Evolutionary conservation across 2,888 invertebrate genomes (phyloP), one percentile per base, ranked within the genome.

Genomic region (Sialis lutaria): DNA sequence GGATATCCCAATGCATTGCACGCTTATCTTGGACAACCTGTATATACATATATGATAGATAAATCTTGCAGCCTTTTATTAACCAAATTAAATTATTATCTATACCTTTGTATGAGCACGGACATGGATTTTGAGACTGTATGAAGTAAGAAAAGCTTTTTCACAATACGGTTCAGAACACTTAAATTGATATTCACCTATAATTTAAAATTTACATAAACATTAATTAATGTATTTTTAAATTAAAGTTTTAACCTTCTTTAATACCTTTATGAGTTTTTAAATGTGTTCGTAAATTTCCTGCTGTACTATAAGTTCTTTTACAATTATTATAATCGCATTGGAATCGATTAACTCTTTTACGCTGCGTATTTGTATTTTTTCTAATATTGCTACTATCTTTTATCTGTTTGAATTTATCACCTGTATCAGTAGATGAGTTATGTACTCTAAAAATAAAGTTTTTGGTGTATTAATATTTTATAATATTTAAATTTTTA

Each of bases 131-230:
- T 92, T 92, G 53, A 93, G 68, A 68, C 92, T 91, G 68, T 93
- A 93, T 32, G 92, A 92, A 30, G 92, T 93, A 49, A 95, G 73
- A 68, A 95, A 95, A 50, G 89, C 86, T 68, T 93, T 93, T 50
- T 86, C 86, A 67, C 95, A 95, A 54, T 77, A 77, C 51, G 81
- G 77, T 64, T 90, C 84, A 37, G 82, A 75, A 67, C 93, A 95
- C 67, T 87, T 84, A 68, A 93, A 95, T 59, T 86, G 79, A 69
- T 85, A 93, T 72, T 95, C 93, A 59, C 93, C 93, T 92, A 73
- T 53, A 70, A 71, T 40, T 49, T 45, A 42, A 10, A 47, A 7
- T 45, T 45, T 34, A 46, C 39, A 47, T 22, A 22, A 10, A 48
- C 47, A 48, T n/a, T 4, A 40, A 39, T 41, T 4, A 46, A 37